These are phyloP conservation scores for Muricea muricata DNA, from an alignment of 92 coral and sea anemone genomes.

Conservation along the genomic window DNA sequence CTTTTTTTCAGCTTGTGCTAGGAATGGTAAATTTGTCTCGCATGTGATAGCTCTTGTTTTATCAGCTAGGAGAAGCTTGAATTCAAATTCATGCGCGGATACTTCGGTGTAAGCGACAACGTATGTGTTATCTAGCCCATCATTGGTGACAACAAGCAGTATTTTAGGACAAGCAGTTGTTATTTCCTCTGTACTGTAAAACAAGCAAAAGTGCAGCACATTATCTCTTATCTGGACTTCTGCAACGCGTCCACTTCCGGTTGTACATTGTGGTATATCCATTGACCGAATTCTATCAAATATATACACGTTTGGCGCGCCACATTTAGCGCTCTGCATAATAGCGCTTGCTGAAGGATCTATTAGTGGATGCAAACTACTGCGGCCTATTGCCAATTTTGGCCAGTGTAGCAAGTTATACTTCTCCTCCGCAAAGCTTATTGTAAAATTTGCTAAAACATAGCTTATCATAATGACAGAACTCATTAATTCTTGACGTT, in stretches of 20 bases:
- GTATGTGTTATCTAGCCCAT: not conserved
- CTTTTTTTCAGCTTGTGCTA: not conserved
- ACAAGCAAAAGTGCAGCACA: not conserved
- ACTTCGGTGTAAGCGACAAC: not conserved
- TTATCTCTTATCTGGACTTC: not conserved
- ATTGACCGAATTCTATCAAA: not conserved
- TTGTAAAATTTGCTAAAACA: slow-evolving; percentile 31
- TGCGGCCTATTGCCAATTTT: not conserved
- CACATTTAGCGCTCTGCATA: slow-evolving; percentile 1
- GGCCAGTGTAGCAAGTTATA: slow-evolving; percentile 3
- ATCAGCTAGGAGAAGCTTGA: not conserved
- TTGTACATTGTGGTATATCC: not conserved
- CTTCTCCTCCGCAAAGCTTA: not conserved
- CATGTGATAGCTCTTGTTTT: not conserved
- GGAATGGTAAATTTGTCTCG: not conserved
- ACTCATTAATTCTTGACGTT: slow-evolving; percentile 48
- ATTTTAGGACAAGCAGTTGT: not conserved
- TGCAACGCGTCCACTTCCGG: slow-evolving; percentile 7
- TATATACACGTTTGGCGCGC: not conserved
- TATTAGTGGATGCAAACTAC: not conserved
- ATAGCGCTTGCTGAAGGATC: not conserved
- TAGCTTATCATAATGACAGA: slow-evolving; percentile 46
- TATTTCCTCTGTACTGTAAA: not conserved
- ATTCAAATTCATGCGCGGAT: not conserved
- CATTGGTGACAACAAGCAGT: not conserved